phyloP scores from a whole-genome alignment of 2,888 invertebrate genomes.

The Rosalia funebris region DNA sequence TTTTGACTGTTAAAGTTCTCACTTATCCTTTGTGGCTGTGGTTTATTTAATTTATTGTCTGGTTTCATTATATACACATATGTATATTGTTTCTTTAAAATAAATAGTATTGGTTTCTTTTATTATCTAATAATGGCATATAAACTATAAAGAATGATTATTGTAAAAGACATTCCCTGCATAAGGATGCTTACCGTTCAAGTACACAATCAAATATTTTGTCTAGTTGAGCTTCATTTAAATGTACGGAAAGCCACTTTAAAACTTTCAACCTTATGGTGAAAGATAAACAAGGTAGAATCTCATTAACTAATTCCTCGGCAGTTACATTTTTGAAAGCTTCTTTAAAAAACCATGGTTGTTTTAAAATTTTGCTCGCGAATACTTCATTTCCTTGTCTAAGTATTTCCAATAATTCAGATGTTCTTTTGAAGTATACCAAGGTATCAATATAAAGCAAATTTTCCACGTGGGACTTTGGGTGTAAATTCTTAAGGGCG shows the following conservation, averaged over 20 bases:
- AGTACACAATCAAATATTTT: slow-evolving; percentile 40
- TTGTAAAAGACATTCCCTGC: too few species aligned
- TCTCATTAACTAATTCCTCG: slow-evolving; percentile 36
- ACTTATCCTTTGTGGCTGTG: too few species aligned
- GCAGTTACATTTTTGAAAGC: slow-evolving; percentile 28
- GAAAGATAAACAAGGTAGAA: slow-evolving; percentile 40
- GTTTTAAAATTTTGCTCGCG: slow-evolving; percentile 39
- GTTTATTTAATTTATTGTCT: too few species aligned
- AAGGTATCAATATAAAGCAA: slow-evolving; percentile 43
- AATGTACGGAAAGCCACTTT: slow-evolving; percentile 35
- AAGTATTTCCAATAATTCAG: slow-evolving; percentile 36
- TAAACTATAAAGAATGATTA: too few species aligned
- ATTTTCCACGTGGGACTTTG: slow-evolving; percentile 41
- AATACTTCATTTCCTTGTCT: slow-evolving; percentile 36
- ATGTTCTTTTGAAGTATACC: slow-evolving; percentile 35
- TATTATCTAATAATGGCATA: too few species aligned
- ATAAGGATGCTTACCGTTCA: too few species aligned
- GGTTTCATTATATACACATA: too few species aligned
- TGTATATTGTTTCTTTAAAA: too few species aligned
- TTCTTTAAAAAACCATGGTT: slow-evolving; percentile 43
- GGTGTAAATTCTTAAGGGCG: slow-evolving; percentile 23
- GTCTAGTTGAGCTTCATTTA: slow-evolving; percentile 35
- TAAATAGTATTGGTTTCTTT: too few species aligned
- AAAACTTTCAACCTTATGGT: slow-evolving; percentile 41
- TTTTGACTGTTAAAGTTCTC: too few species aligned